These are phyloP conservation scores for Synchiropus splendidus DNA, from an alignment of 2,113 vertebrate species.

Conservation along the genomic window DNA sequence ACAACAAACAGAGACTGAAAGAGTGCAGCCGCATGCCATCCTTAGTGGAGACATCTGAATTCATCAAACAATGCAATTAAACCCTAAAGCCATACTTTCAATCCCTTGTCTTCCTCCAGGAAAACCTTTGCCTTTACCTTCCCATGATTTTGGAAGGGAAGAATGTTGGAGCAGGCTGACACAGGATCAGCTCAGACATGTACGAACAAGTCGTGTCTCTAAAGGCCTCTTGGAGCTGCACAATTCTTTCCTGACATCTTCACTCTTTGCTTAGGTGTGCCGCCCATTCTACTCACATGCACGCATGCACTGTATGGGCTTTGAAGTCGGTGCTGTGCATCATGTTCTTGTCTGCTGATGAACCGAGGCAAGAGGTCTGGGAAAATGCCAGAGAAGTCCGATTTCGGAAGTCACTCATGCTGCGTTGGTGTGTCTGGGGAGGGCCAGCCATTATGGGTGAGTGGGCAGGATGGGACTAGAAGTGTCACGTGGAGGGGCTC, in stretches of 20 bases:
- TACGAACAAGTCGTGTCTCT: slow-evolving; percentile 40
- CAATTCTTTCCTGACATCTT: slow-evolving; percentile 48
- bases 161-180: slow-evolving; percentile 67
- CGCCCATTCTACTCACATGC: slow-evolving; percentile 29
- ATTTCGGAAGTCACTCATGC: slow-evolving; percentile 33
- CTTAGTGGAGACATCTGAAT: no score
- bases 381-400: slow-evolving; percentile 31
- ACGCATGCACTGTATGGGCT: slow-evolving; percentile 15
- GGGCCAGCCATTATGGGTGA: slow-evolving; percentile 33
- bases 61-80: no score
- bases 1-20: slow-evolving; percentile 2
- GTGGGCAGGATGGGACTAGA: slow-evolving; percentile 34
- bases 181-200: slow-evolving; percentile 59
- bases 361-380: slow-evolving; percentile 31
- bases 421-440: slow-evolving; percentile 3
- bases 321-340: slow-evolving; percentile 37
- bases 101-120: no score
- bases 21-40: slow-evolving; percentile 7
- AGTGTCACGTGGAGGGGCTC: slow-evolving; percentile 40
- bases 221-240: slow-evolving; percentile 30
- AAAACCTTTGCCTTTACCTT: no score
- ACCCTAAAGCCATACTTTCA: no score
- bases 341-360: slow-evolving; percentile 30
- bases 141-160: background rate
- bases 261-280: slow-evolving; percentile 31